phyloP scores from a whole-genome alignment of 92 coral and sea anemone species.

The Virgularia gustaviana region DNA sequence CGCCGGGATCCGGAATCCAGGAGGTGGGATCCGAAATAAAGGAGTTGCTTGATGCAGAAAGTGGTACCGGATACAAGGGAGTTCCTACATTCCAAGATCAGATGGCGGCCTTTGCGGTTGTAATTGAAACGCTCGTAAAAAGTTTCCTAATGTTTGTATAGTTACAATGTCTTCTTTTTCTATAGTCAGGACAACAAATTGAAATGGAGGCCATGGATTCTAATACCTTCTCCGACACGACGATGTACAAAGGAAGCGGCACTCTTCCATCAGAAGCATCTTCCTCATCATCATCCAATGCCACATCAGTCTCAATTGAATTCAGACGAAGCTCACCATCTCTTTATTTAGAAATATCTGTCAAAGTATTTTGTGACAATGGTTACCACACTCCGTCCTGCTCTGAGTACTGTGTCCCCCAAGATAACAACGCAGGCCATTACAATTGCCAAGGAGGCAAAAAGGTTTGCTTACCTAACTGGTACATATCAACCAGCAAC shows the following conservation, averaged over 20 bases:
- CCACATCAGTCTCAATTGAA: too few relatives aligned
- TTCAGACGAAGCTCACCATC: too few relatives aligned
- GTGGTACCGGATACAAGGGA: too few relatives aligned
- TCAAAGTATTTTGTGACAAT: conserved; percentile 10
- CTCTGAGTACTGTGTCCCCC: background rate
- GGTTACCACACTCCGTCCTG: conserved; percentile 14
- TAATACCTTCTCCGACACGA: background rate
- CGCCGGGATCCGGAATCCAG: too few relatives aligned
- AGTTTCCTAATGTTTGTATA: too few relatives aligned
- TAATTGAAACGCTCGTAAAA: too few relatives aligned
- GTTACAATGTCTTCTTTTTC: too few relatives aligned
- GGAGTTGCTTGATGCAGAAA: too few relatives aligned
- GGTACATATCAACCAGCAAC: conserved; percentile 22
- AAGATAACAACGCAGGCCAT: conserved; percentile 29
- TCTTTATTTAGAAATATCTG: background rate
- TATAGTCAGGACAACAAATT: background rate
- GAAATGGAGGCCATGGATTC: background rate
- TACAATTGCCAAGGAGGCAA: conserved; percentile 25
- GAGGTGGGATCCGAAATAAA: too few relatives aligned
- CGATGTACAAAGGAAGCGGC: background rate
- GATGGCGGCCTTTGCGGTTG: too few relatives aligned
- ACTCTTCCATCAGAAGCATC: background rate
- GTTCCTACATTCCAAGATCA: too few relatives aligned
- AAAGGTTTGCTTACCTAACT: conserved; percentile 38
- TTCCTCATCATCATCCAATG: background rate